These are phyloP conservation scores for Dusona sp. DNA, from an alignment of 2,888 invertebrate genomes.

Conservation along the genomic window DNA sequence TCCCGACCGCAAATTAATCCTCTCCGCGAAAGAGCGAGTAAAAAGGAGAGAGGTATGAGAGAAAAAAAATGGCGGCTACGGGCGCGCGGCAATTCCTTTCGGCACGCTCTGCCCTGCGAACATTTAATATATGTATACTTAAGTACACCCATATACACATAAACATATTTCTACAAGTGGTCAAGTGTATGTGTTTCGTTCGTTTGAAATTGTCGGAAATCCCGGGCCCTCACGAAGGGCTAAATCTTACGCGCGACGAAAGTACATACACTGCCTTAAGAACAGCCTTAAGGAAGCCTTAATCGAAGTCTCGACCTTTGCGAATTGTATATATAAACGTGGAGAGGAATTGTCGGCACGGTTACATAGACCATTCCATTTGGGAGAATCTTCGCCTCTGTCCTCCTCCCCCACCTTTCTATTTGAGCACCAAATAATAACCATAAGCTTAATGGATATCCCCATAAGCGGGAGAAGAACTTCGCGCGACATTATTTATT, in stretches of 20 bases:
- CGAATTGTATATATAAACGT: constrained; percentile 62
- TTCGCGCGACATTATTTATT: constrained; percentile 81
- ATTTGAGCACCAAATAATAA: constrained; percentile 49
- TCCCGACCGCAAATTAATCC: constrained; percentile 81
- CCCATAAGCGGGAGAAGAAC: constrained; percentile 14
- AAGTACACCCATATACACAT: not conserved
- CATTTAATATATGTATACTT: constrained; percentile 34
- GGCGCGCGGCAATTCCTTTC: constrained; percentile 78
- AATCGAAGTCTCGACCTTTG: constrained; percentile 82
- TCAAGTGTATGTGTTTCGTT: not conserved
- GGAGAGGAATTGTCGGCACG: constrained; percentile 32
- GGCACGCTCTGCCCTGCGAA: constrained; percentile 69
- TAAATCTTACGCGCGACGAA: constrained; percentile 70
- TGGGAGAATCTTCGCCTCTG: constrained; percentile 13
- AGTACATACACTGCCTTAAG: constrained; percentile 47
- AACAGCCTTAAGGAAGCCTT: constrained; percentile 70
- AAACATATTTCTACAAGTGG: not conserved
- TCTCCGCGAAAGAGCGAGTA: constrained; percentile 47
- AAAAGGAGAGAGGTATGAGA: constrained; percentile 25
- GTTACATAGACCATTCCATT: constrained; percentile 51
- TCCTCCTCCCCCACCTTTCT: not conserved
- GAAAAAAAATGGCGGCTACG: constrained; percentile 75
- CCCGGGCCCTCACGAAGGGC: constrained; percentile 24
- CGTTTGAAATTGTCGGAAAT: constrained; percentile 33
- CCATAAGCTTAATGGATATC: constrained; percentile 63